Percentiles rank a stretch among this genome's conserved stretches.
phyloP scores from a whole-genome alignment of 2,888 invertebrate genomes.

The Noctua fimbriata region DNA sequence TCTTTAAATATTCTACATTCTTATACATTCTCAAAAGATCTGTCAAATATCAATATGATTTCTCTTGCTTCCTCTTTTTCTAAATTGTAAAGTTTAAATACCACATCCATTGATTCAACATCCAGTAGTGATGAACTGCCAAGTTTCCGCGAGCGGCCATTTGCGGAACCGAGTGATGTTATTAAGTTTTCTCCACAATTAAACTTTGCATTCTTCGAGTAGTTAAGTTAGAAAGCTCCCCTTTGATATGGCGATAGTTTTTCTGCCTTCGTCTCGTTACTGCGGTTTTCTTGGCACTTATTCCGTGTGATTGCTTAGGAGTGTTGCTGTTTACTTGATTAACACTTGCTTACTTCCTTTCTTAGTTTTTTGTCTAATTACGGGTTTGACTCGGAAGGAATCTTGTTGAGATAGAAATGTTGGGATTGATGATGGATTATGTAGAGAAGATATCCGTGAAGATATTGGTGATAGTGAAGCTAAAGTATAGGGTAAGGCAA shows the following conservation, averaged over 20 bases:
- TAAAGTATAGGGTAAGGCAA: not conserved
- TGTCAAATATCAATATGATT: not conserved
- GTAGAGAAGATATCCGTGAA: too few relatives aligned
- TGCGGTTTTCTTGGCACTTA: slow-evolving; percentile 61
- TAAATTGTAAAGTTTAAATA: not conserved
- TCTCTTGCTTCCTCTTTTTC: not conserved
- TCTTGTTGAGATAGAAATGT: not conserved
- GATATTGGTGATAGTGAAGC: not conserved
- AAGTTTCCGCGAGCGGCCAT: slow-evolving; percentile 73
- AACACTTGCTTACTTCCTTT: slow-evolving; percentile 51
- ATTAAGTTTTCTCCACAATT: slow-evolving; percentile 85
- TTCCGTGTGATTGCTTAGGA: slow-evolving; percentile 55
- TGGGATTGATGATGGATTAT: not conserved
- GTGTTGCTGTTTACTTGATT: slow-evolving; percentile 52
- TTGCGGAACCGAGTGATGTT: slow-evolving; percentile 73
- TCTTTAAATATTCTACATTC: not conserved
- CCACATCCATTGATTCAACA: slow-evolving; percentile 59
- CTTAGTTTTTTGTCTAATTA: slow-evolving; percentile 42
- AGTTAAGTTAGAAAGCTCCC: slow-evolving; percentile 72
- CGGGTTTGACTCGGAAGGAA: not conserved
- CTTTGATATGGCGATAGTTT: slow-evolving; percentile 63
- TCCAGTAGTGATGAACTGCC: slow-evolving; percentile 52
- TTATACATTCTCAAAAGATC: not conserved
- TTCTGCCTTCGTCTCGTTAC: slow-evolving; percentile 56
- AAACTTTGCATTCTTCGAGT: slow-evolving; percentile 76